Evolutionary conservation across 2,888 invertebrate genomes (phyloP), one percentile per base, ranked within the genome.

Genomic region (Drosophila gaucha): DNA sequence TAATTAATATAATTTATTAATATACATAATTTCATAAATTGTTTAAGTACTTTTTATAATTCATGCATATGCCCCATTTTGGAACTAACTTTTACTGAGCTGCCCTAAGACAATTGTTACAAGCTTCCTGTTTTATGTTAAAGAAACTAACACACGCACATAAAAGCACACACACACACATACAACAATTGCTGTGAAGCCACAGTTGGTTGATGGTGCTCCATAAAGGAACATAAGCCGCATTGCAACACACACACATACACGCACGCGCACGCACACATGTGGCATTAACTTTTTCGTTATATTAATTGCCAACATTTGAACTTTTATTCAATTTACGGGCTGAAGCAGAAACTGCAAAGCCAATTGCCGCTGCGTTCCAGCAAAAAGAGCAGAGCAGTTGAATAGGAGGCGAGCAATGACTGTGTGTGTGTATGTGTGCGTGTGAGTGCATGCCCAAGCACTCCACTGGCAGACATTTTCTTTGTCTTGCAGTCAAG

Each of bases 261-360:
- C 39, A 41, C 67, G 68, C 72, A 75, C 64, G 46, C 35, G 30
- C 35, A 22, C 43, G 36, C 22, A 47, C 18, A 44, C 20, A 57
- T 55, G 56, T 57, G 68, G 71, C 64, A 86, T 90, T 88, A 89
- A 89, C 88, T 85, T 87, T 89, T 89, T 84, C 78, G 88, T 87
- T 89, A 82, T 90, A 90, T 90, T 90, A 90, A 90, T 90, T 90
- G 90, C 89, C 80, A 85, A 85, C 89, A 89, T 89, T 90, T 90
- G 90, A 90, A 90, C 90, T 90, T 90, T 89, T 88, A 89, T 90
- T 89, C 89, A 90, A 90, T 90, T 90, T 90, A 90, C 89, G 90
- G 89, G 87, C 82, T 62, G 26, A 59, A 54, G 39, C 54, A 73
- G 67, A 55, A 52, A 59, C 62, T 57, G 63, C 60, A 47, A 64